Evolutionary conservation across 2,888 invertebrate genomes (phyloP).

Genomic region (Scaptomyza reducta): DNA sequence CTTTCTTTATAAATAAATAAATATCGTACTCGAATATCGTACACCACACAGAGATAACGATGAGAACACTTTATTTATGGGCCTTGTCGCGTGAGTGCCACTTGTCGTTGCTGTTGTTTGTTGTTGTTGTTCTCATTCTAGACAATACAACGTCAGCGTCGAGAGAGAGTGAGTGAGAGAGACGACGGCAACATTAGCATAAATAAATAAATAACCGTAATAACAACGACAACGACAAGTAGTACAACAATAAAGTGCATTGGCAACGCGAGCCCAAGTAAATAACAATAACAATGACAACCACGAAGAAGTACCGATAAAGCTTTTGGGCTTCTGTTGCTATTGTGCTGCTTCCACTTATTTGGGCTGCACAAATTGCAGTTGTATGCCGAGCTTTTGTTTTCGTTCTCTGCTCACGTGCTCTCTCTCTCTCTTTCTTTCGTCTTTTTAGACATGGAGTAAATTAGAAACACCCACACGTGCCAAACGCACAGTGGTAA

Average conservation of each 20-base stretch:
- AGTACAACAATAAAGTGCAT: constrained; percentile 45
- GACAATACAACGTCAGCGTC: constrained; percentile 68
- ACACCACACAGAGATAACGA: constrained; percentile 48
- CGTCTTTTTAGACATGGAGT: constrained; percentile 29
- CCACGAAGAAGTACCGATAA: constrained; percentile 45
- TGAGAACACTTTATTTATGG: constrained; percentile 70
- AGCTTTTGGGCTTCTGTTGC: constrained; percentile 56
- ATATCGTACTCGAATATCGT: constrained; percentile 38
- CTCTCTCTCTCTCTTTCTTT: constrained; percentile 1
- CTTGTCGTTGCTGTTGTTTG: constrained; percentile 43
- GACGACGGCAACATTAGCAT: constrained; percentile 64
- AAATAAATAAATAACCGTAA: constrained; percentile 77
- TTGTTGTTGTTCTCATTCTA: constrained; percentile 70
- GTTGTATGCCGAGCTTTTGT: constrained; percentile 58
- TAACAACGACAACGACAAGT: constrained; percentile 54
- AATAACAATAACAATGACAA: constrained; percentile 49
- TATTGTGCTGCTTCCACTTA: constrained; percentile 26
- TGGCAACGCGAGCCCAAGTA: constrained; percentile 53
- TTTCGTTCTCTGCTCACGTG: constrained; percentile 24
- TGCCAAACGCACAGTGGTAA: constrained; percentile 42
- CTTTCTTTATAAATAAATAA: constrained; percentile 59
- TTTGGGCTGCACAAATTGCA: constrained; percentile 40
- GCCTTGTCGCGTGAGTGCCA: constrained; percentile 68
- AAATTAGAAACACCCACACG: constrained; percentile 37
- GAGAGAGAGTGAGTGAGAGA: constrained; percentile 1